These are phyloP conservation scores for Sylvietta virens DNA, from an alignment of 2,113 vertebrate genomes.

Conservation along the genomic window DNA sequence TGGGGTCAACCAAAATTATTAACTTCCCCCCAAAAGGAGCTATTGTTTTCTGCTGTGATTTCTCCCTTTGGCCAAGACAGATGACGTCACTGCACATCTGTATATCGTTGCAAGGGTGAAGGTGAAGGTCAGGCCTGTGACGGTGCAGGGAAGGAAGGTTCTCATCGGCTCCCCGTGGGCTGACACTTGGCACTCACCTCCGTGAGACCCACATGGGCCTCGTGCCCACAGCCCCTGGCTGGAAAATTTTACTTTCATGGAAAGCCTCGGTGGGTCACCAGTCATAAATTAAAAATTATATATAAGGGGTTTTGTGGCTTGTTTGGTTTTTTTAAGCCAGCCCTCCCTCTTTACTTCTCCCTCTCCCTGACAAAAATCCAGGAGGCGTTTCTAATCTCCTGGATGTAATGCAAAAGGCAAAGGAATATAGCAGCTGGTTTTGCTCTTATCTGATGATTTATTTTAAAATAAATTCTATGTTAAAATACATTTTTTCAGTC, in stretches of 20 bases:
- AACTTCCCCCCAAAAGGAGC: not conserved
- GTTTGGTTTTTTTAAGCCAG: not conserved
- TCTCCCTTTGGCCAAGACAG: not conserved
- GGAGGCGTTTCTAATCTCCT: not conserved
- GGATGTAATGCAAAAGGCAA: not conserved
- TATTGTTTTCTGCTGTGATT: not conserved
- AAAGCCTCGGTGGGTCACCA: not conserved
- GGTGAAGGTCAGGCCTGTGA: not conserved
- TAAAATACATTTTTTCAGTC: not conserved
- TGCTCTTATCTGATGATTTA: not conserved
- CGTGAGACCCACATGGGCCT: fast-evolving
- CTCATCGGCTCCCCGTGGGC: not conserved
- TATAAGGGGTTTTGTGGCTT: not conserved
- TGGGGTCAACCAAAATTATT: not conserved
- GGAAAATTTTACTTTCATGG: not conserved
- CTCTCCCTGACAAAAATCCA: not conserved
- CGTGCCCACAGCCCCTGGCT: fast-evolving
- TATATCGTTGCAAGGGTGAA: not conserved
- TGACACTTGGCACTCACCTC: not conserved
- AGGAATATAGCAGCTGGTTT: not conserved
- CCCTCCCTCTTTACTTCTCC: not conserved
- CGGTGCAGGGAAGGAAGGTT: not conserved
- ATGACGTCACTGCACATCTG: not conserved
- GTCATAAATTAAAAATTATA: not conserved
- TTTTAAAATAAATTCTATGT: not conserved